Evolutionary conservation across 2,888 invertebrate genomes (phyloP), one percentile per base, ranked within the genome.

Genomic region (Cremastobaeus sp.): DNA sequence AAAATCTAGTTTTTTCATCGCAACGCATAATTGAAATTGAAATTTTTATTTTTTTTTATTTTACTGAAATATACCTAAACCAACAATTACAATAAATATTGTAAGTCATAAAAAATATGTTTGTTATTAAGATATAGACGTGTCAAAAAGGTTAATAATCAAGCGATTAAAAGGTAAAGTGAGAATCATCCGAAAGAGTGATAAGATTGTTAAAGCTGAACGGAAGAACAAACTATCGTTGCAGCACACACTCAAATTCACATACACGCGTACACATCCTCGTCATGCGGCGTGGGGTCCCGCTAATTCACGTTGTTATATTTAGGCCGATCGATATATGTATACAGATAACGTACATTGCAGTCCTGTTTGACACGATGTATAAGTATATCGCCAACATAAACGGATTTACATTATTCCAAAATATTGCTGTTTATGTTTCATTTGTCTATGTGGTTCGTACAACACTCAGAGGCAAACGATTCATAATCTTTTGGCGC

Each of bases 261-360:
- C 35, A 20, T 43, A 17, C 45, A 39, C 39, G 32, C 35, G 20
- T 37, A 17, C 39, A 39, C 20, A 55, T 30, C 2, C 41, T 52
- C 52, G 50, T 20, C 50, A 47, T 39, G 73, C 59, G 75, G 73
- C 73, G 77, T 78, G 78, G 79, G 77, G 77, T 60, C 79, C 79
- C 77, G 76, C 78, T 82, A 81, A 82, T 83, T 79, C 79, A 78
- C 77, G 80, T 79, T 78, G 83, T 83, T 84, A 85, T 83, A 86
- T 86, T 85, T 85, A 86, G 85, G 86, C 84, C 86, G 84, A 85
- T 85, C 85, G 83, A 86, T 85, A 81, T 83, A 82, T 76, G 73
- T 76, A 71, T 73, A 70, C 69, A 47, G 70, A 73, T 72, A 39
- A 70, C 65, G 70, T 55, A 55, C 59, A 54, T 70, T 74, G 45